Percentiles rank a stretch among this genome's conserved stretches.
phyloP scores from a whole-genome alignment of 37 sponge, comb jelly and placozoan genomes.

The Geodia barretti region DNA sequence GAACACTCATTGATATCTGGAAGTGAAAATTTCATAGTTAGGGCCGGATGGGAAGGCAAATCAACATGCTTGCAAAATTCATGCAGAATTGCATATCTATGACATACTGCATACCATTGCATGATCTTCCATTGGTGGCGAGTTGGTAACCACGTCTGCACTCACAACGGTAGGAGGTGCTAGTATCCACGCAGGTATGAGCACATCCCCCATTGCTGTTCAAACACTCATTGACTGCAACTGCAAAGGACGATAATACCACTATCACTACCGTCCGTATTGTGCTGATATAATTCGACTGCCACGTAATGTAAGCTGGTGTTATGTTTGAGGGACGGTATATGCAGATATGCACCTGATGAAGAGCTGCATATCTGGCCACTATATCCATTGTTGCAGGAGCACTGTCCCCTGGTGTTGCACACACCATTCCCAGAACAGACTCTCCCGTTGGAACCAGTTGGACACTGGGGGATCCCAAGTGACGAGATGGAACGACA shows the following conservation, averaged over 20 bases:
- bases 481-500: slow-evolving; percentile 27
- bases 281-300: too few relatives aligned
- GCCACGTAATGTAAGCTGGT: too few relatives aligned
- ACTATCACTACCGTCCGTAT: too few relatives aligned
- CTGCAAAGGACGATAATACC: too few relatives aligned
- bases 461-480: slow-evolving; percentile 34
- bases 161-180: slow-evolving; percentile 7
- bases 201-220: slow-evolving; percentile 41
- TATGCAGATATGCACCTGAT: neutral
- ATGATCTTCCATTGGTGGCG: neutral
- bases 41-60: neutral
- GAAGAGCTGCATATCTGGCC: slow-evolving; percentile 43
- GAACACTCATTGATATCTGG: slow-evolving; percentile 21
- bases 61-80: neutral
- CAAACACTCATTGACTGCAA: slow-evolving; percentile 17
- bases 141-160: slow-evolving; percentile 46
- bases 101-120: neutral
- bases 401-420: slow-evolving; percentile 39
- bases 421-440: slow-evolving; percentile 75
- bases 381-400: slow-evolving; percentile 56
- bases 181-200: slow-evolving; percentile 33
- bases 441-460: slow-evolving; percentile 34
- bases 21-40: neutral
- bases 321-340: too few relatives aligned
- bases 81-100: neutral